Evolutionary conservation across 1,140 invertebrate genomes (phyloP).

Genomic region (Drosophila pseudoananassae): DNA sequence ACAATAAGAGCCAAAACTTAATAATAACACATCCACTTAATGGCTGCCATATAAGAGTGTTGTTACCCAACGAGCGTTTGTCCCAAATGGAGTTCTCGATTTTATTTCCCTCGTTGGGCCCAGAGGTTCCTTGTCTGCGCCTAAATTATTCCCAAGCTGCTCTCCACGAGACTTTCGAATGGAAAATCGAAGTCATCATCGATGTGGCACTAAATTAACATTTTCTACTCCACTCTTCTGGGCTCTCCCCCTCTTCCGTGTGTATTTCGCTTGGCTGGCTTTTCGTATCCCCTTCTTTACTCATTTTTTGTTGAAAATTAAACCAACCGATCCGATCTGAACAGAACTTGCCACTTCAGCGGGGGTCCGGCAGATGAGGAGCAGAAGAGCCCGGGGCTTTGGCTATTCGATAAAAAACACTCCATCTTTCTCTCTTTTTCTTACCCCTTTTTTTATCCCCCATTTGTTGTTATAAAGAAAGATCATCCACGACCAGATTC

Average conservation of each 20-base stretch:
- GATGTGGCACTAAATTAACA: slow-evolving; percentile 44
- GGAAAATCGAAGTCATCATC: slow-evolving; percentile 27
- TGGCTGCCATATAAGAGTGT: slow-evolving; percentile 1
- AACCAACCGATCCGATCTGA: slow-evolving; percentile 16
- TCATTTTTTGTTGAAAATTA: slow-evolving; percentile 7
- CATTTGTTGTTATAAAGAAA: slow-evolving; percentile 13
- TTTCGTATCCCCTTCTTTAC: slow-evolving; percentile 15
- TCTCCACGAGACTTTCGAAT: slow-evolving; percentile 6
- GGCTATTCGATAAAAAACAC: slow-evolving; percentile 26
- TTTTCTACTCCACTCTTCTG: slow-evolving; percentile 14
- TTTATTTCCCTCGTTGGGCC: neutral
- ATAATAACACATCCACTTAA: slow-evolving; percentile 16
- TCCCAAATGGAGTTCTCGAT: neutral
- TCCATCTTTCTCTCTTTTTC: slow-evolving; percentile 2
- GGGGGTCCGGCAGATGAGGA: slow-evolving; percentile 36
- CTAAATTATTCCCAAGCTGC: neutral
- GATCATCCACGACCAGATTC: slow-evolving; percentile 44
- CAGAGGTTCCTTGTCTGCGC: neutral
- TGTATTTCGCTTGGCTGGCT: slow-evolving; percentile 33
- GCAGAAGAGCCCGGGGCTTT: slow-evolving; percentile 1
- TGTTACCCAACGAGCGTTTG: slow-evolving; percentile 10
- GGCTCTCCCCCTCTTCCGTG: slow-evolving; percentile 10
- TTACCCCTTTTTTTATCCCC: slow-evolving; percentile 13
- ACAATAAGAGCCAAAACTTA: slow-evolving; percentile 23
- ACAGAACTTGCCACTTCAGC: slow-evolving; percentile 50